A percentile compares a stretch with the other conserved stretches of the same genome.
Evolutionary conservation across 2,113 vertebrate genomes (phyloP).

Genomic region (Anser cygnoides): DNA sequence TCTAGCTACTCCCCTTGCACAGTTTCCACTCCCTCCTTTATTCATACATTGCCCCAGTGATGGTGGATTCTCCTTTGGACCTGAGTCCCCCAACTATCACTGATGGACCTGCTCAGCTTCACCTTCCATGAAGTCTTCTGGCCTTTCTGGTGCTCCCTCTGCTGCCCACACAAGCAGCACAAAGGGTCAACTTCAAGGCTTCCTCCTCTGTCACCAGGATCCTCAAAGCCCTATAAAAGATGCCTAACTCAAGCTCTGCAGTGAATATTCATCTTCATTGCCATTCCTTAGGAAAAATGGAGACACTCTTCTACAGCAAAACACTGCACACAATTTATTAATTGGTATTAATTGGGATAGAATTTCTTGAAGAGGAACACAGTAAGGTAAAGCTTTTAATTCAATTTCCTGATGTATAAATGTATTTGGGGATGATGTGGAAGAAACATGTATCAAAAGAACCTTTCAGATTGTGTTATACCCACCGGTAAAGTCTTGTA

Average conservation of each 20-base stretch:
- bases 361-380: background rate
- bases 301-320: background rate
- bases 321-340: background rate
- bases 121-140: background rate
- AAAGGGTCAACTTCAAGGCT: background rate
- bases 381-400: background rate
- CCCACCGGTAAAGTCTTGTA: background rate
- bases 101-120: background rate
- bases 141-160: background rate
- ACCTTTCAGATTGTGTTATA: background rate
- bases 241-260: background rate
- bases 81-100: background rate
- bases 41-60: background rate
- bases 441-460: background rate
- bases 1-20: background rate
- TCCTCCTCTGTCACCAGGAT: background rate
- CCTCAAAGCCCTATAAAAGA: background rate
- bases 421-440: background rate
- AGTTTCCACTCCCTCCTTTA: background rate
- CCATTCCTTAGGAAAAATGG: background rate
- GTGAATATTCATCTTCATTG: background rate
- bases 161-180: background rate
- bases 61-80: background rate
- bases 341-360: background rate
- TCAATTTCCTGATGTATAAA: background rate